A percentile compares a stretch with the other conserved stretches of the same genome.
phyloP scores from a whole-genome alignment of 2,797 vertebrate species.

The Pogoniulus pusillus region DNA sequence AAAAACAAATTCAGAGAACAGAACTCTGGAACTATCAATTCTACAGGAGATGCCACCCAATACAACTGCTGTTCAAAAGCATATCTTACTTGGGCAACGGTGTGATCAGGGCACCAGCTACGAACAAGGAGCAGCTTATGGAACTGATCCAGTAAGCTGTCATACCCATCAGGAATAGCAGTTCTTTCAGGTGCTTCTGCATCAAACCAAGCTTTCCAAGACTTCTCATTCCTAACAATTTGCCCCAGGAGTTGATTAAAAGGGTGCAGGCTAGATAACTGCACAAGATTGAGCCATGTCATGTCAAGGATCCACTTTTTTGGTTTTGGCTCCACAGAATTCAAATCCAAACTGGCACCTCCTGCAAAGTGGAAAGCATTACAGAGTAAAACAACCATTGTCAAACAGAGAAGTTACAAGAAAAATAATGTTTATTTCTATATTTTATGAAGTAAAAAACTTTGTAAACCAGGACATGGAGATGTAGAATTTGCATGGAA shows the following conservation, averaged over 20 bases:
- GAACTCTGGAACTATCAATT: background rate
- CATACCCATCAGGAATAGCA: slow-evolving; percentile 81
- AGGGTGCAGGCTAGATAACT: slow-evolving; percentile 77
- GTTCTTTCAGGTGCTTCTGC: slow-evolving; percentile 79
- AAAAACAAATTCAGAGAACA: background rate
- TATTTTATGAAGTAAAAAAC: background rate
- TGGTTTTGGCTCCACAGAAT: slow-evolving; percentile 84
- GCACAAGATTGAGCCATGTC: slow-evolving; percentile 87
- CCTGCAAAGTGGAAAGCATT: slow-evolving; percentile 59
- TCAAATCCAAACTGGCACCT: slow-evolving; percentile 84
- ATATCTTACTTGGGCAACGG: slow-evolving; percentile 79
- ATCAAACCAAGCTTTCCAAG: slow-evolving; percentile 86
- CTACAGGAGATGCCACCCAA: background rate
- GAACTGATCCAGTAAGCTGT: slow-evolving; percentile 80
- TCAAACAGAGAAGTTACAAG: background rate
- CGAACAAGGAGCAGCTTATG: slow-evolving; percentile 84
- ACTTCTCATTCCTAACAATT: slow-evolving; percentile 80
- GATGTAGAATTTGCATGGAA: background rate
- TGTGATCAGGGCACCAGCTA: slow-evolving; percentile 85
- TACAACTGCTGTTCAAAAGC: background rate
- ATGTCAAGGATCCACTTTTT: slow-evolving; percentile 86
- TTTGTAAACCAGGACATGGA: background rate
- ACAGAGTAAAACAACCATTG: background rate
- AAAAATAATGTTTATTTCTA: background rate
- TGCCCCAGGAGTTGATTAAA: slow-evolving; percentile 80